phyloP scores from a whole-genome alignment of 2,888 invertebrate genomes.

The Agrilus mali region DNA sequence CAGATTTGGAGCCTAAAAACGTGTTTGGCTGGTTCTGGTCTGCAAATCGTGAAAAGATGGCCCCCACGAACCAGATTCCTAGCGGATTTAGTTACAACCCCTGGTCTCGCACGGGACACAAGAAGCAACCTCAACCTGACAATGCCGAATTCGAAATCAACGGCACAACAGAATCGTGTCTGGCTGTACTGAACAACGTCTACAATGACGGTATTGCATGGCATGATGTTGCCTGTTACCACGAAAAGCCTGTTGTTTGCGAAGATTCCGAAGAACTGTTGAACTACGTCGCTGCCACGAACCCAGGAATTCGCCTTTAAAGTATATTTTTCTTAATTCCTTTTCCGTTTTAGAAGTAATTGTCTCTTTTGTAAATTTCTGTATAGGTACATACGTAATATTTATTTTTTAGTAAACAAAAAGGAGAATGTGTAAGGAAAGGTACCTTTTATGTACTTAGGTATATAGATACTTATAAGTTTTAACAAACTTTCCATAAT shows the following conservation, averaged over 20 bases:
- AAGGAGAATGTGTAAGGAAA: no score
- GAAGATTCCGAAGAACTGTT: slow-evolving; percentile 83
- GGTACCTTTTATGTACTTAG: no score
- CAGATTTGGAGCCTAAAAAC: slow-evolving; percentile 75
- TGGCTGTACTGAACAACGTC: slow-evolving; percentile 81
- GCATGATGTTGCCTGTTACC: slow-evolving; percentile 90
- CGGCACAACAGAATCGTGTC: slow-evolving; percentile 74
- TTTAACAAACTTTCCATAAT: no score
- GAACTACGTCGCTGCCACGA: slow-evolving; percentile 72
- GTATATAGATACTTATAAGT: no score
- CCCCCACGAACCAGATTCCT: slow-evolving; percentile 64
- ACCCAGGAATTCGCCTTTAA: slow-evolving; percentile 73
- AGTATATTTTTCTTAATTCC: slow-evolving; percentile 9
- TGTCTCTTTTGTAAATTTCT: slow-evolving; percentile 2
- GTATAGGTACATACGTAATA: no score
- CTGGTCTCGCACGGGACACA: slow-evolving; percentile 85
- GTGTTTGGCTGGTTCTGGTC: slow-evolving; percentile 91
- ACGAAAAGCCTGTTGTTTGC: slow-evolving; percentile 84
- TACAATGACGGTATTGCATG: slow-evolving; percentile 89
- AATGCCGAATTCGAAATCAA: slow-evolving; percentile 87
- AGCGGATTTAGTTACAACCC: slow-evolving; percentile 73
- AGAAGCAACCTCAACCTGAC: slow-evolving; percentile 77
- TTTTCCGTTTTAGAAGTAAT: slow-evolving; percentile 6
- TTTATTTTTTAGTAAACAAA: no score
- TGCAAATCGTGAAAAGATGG: slow-evolving; percentile 74